These are phyloP conservation scores for Chaetorhynchus papuensis DNA, from an alignment of 2,113 vertebrate genomes.

Conservation along the genomic window DNA sequence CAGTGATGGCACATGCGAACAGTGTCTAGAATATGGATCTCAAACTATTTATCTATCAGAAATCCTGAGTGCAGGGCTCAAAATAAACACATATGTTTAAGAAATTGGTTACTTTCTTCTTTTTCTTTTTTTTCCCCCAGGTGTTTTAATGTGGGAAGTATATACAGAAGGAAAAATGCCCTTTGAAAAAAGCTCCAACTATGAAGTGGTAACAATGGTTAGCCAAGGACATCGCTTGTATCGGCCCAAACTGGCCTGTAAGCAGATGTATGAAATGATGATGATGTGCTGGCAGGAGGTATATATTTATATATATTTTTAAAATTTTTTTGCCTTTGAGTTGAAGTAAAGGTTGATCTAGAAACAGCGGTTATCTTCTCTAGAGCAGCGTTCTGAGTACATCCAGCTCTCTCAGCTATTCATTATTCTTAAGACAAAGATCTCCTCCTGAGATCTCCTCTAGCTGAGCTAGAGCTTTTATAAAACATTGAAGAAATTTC, in stretches of 20 bases:
- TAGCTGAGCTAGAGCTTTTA: background rate
- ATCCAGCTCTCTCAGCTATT: background rate
- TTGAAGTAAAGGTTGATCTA: background rate
- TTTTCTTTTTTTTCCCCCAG: slow-evolving; percentile 32
- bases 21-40: background rate
- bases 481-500: background rate
- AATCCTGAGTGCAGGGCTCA: background rate
- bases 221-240: slow-evolving; percentile 86
- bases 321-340: background rate
- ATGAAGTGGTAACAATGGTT: slow-evolving; percentile 89
- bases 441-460: no score
- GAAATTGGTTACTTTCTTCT: background rate
- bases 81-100: background rate
- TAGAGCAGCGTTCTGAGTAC: background rate
- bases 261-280: slow-evolving; percentile 85
- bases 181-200: slow-evolving; percentile 86
- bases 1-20: background rate
- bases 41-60: background rate
- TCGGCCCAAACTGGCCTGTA: slow-evolving; percentile 81
- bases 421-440: background rate
- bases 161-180: slow-evolving; percentile 93
- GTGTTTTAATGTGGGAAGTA: slow-evolving; percentile 95
- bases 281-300: slow-evolving; percentile 90
- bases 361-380: background rate
- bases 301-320: background rate